These are phyloP conservation scores for Antrozous pallidus DNA, from an alignment of 2,797 vertebrate species.

Conservation along the genomic window DNA sequence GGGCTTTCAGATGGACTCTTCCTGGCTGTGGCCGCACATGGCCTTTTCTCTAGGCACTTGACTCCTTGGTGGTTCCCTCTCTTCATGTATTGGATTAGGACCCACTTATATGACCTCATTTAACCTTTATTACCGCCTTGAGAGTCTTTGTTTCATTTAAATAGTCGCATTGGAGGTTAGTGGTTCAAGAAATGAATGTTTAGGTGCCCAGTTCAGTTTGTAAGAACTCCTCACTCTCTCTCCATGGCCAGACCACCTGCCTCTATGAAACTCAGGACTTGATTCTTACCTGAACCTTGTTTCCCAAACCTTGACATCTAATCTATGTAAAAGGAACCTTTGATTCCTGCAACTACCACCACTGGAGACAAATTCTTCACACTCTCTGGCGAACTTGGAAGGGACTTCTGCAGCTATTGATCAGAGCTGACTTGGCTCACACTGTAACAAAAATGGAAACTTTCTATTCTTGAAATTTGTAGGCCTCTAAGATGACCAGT, in stretches of 20 bases:
- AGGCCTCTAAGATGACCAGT: background rate
- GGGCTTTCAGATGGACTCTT: background rate
- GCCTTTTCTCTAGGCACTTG: background rate
- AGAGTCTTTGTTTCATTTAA: background rate
- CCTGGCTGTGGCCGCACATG: background rate
- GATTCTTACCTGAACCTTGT: background rate
- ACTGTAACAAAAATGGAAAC: background rate
- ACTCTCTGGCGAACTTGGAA: background rate
- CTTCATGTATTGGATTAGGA: background rate
- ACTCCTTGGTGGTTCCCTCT: background rate
- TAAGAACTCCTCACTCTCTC: background rate
- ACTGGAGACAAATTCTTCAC: background rate
- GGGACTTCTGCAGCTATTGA: background rate
- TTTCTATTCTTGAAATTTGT: background rate
- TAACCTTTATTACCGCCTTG: background rate
- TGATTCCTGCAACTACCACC: background rate
- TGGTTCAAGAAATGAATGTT: background rate
- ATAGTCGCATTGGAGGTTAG: background rate
- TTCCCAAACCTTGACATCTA: background rate
- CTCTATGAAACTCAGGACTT: background rate
- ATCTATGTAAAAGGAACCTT: background rate
- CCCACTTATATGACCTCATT: background rate
- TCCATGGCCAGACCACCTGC: background rate
- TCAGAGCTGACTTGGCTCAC: background rate
- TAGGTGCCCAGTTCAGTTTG: background rate